phyloP scores from a whole-genome alignment of 2,113 vertebrate species.

The Chloropsis hardwickii region DNA sequence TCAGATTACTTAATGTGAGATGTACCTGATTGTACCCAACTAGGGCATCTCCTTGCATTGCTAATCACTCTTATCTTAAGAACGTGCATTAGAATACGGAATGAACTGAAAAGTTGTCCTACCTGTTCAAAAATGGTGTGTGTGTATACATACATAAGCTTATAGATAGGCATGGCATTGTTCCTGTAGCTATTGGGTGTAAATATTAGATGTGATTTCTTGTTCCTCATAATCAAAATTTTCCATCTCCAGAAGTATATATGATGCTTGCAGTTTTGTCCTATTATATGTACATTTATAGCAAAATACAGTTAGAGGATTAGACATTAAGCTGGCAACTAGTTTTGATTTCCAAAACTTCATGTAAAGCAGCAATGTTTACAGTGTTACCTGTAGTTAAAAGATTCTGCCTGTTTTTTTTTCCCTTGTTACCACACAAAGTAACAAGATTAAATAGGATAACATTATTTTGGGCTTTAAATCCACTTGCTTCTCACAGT shows the following conservation, averaged over 20 bases:
- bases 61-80: slow-evolving; percentile 18
- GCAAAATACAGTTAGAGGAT: background rate
- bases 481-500: slow-evolving; percentile 10
- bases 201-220: background rate
- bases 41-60: slow-evolving; percentile 27
- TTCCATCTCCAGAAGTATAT: background rate
- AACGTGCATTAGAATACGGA: background rate
- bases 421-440: background rate
- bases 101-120: slow-evolving; percentile 1
- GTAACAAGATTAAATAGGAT: slow-evolving; percentile 45
- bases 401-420: background rate
- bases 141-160: background rate
- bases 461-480: slow-evolving; percentile 40
- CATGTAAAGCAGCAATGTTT: background rate
- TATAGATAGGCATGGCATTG: background rate
- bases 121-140: background rate
- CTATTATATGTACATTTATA: background rate
- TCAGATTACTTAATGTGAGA: slow-evolving; percentile 2
- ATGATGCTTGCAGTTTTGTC: background rate
- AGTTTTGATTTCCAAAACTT: background rate
- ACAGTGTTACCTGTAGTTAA: background rate
- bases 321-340: background rate
- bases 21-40: background rate
- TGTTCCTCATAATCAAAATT: background rate
- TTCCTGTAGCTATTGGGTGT: background rate